phyloP scores from a whole-genome alignment of 2,797 vertebrate genomes.

The Numenius phaeopus region DNA sequence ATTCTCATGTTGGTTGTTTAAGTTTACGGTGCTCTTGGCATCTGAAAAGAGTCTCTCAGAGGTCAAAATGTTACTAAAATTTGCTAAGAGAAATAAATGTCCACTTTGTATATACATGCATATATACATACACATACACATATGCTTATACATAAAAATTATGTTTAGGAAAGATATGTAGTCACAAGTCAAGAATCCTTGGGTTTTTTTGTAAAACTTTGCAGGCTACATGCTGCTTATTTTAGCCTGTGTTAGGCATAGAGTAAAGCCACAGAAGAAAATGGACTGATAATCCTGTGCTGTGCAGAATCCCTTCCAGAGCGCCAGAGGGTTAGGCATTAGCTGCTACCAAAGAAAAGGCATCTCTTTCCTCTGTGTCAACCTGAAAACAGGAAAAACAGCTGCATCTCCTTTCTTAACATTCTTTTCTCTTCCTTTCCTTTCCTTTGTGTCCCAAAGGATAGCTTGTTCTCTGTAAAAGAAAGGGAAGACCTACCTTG shows the following conservation, averaged over 20 bases:
- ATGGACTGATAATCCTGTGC: background rate
- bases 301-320: background rate
- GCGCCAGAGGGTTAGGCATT: background rate
- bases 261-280: background rate
- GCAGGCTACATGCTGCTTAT: background rate
- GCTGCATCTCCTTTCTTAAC: background rate
- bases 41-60: background rate
- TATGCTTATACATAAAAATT: too few species aligned
- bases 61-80: background rate
- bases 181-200: background rate
- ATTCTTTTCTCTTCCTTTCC: background rate
- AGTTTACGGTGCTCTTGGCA: background rate
- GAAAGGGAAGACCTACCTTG: background rate
- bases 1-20: background rate
- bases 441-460: background rate
- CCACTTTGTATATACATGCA: background rate
- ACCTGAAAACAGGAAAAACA: background rate
- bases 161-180: background rate
- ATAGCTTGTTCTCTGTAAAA: background rate
- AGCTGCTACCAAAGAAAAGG: background rate
- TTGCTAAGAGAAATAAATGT: background rate
- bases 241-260: background rate
- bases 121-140: fast-evolving
- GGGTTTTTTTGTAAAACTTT: background rate
- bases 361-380: background rate